Conservation (phyloP, 2,113 vertebrate species). For the Megatriorchis doriae region DNA sequence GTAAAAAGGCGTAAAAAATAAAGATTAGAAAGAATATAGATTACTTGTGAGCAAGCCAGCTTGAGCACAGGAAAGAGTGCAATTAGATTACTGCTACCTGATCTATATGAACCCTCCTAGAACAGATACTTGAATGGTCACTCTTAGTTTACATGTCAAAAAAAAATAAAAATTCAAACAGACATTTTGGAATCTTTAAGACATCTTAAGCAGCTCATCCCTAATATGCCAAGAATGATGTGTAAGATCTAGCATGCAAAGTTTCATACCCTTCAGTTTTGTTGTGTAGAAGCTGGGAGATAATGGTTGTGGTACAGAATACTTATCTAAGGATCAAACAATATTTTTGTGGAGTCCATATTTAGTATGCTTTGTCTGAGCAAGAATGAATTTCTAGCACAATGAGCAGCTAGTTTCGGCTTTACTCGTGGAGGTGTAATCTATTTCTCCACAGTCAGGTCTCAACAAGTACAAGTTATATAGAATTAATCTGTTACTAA, state of each 20-base stretch:
- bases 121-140: not conserved
- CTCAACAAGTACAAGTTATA: not conserved
- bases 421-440: not conserved
- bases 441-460: not conserved
- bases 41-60: not conserved
- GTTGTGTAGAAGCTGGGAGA: not conserved
- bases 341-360: not conserved
- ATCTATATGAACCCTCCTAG: not conserved
- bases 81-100: not conserved
- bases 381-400: not conserved
- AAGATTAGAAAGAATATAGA: not conserved
- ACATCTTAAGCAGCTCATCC: not conserved
- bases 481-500: not conserved
- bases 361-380: not conserved
- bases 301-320: not conserved
- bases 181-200: not conserved
- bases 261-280: not conserved
- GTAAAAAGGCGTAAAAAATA: rapidly evolving
- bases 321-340: not conserved
- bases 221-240: not conserved
- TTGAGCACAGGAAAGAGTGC: not conserved
- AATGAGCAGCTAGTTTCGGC: not conserved
- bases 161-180: not conserved
- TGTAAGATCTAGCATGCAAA: not conserved
- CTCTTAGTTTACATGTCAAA: not conserved